Evolutionary conservation across 2,113 vertebrate species (phyloP), one percentile per base, ranked within the genome.

Genomic region (Amphiprion percula): DNA sequence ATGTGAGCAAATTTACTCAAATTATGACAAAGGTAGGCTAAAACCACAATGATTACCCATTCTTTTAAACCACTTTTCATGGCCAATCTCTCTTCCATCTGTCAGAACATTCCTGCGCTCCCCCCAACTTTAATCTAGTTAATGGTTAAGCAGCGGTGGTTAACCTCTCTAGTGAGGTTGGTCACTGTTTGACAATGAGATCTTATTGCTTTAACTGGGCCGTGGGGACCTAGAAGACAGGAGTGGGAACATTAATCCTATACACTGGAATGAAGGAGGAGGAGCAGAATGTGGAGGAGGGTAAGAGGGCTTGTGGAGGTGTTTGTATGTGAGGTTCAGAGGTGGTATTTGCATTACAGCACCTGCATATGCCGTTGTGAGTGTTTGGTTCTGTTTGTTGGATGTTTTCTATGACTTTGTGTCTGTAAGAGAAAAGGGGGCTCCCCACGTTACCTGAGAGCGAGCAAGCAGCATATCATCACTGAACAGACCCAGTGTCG

Each of bases 111-210:
- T 90, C 87, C 78, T 68, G 59, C 14, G 21, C 71, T 26, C 85
- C 30, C n/a, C 53, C 52, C 23, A 55, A 88, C 77, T 88, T 91
- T 89, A 91, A 92, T 94, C 82, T 87, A 88, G 93, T 94, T 94
- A 95, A 94, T 94, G 91, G 85, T 92, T 94, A 93, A 92, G 89
- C 74, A 81, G 77, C 78, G 1, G 77, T 80, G 74, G 88, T 92
- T 91, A 93, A 92, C 89, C 88, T 90, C 91, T 77, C 76, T 78
- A 33, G 15, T 49, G 82, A 83, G 78, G 68, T 82, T 82, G 81
- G 90, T 92, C 83, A 93, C 85, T 92, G 82, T 91, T 94, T 94
- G 91, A 93, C 90, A 86, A 91, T 91, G 82, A 87, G 67, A 88
- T 82, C 71, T 58, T 88, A 87, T 92, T 91, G 76, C 84, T 82